Evolutionary conservation across 2,888 invertebrate genomes (phyloP).

Genomic region (Heliconius charithonia): DNA sequence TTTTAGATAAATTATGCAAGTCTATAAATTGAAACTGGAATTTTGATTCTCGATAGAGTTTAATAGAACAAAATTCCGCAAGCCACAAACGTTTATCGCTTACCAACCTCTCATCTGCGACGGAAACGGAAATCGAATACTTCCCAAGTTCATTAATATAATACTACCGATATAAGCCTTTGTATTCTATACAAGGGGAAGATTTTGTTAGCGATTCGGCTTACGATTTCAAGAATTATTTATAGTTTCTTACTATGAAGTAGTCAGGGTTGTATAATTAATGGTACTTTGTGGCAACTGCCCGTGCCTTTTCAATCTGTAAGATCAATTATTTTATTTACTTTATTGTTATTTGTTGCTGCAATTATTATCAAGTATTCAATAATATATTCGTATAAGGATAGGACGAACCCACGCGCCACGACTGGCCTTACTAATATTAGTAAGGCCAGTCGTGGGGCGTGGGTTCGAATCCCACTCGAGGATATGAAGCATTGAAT

Average conservation of each 20-base stretch:
- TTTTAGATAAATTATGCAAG: background rate
- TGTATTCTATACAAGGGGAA: constrained; percentile 25
- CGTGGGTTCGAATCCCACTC: no score
- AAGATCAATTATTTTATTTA: background rate
- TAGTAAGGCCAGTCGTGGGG: no score
- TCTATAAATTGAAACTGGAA: background rate
- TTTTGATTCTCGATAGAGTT: background rate
- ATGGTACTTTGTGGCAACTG: background rate
- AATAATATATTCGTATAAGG: no score
- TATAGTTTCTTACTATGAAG: constrained; percentile 16
- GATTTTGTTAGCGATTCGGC: constrained; percentile 10
- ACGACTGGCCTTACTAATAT: no score
- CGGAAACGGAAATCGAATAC: constrained; percentile 31
- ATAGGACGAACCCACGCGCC: no score
- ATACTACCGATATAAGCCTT: constrained; percentile 23
- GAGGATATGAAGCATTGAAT: no score
- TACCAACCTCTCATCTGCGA: constrained; percentile 18
- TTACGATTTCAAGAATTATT: constrained; percentile 11
- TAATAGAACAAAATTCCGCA: constrained; percentile 13
- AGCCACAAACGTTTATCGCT: constrained; percentile 21
- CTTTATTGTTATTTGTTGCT: background rate
- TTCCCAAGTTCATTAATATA: constrained; percentile 25
- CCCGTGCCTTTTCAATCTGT: background rate
- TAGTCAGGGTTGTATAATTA: background rate
- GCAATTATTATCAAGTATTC: no score